phyloP scores from a whole-genome alignment of 2,113 vertebrate genomes.

The Erythrolamprus reginae region DNA sequence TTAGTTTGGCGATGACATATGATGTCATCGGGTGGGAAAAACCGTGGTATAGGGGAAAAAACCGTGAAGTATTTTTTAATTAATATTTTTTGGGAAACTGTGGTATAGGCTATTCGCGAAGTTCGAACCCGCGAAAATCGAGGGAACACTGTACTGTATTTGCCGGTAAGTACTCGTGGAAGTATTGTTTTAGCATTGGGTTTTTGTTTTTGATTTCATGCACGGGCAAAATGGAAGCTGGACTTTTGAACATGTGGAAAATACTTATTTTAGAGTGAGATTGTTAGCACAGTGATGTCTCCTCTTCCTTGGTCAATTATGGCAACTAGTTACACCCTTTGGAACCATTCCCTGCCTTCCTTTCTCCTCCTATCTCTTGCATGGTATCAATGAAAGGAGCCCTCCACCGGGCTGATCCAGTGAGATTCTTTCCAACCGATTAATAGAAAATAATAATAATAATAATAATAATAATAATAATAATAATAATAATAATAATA shows the following conservation, averaged over 20 bases:
- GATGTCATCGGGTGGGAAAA: too few species aligned
- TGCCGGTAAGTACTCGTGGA: neutral
- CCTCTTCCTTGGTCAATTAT: neutral
- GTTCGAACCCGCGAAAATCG: too few species aligned
- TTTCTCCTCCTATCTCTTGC: neutral
- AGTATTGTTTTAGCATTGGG: neutral
- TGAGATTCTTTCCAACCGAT: neutral
- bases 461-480: too few species aligned
- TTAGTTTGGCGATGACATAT: too few species aligned
- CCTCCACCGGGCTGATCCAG: neutral
- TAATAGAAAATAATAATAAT: too few species aligned
- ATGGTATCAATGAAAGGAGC: neutral
- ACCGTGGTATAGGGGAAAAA: too few species aligned
- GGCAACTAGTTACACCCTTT: neutral
- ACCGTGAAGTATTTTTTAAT: too few species aligned
- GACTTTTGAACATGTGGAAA: neutral
- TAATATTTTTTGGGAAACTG: too few species aligned
- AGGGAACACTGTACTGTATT: too few species aligned
- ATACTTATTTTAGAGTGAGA: neutral
- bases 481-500: too few species aligned
- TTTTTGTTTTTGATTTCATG: neutral
- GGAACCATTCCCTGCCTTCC: neutral
- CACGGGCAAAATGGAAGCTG: neutral
- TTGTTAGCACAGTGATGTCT: neutral
- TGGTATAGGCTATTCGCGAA: too few species aligned